phyloP scores from a whole-genome alignment of 23 tunicate species.

The Phallusia fumigata region DNA sequence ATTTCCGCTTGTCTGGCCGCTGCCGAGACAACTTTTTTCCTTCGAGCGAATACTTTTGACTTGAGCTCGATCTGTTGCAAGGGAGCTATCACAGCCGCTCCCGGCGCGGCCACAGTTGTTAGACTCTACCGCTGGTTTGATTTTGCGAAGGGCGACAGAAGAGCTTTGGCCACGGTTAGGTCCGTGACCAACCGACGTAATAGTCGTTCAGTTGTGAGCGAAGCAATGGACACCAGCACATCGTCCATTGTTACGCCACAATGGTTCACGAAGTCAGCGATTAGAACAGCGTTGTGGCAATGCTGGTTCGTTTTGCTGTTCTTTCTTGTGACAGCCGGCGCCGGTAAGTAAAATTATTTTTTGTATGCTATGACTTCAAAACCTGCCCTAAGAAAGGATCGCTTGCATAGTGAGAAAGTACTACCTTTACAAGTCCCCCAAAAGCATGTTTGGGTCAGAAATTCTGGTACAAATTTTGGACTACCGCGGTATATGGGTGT shows the following conservation, averaged over 20 bases:
- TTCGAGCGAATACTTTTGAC: constrained; percentile 22
- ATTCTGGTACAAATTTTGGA: too few species aligned
- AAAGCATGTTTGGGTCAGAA: too few species aligned
- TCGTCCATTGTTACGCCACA: constrained; percentile 98
- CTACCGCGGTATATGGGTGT: not conserved
- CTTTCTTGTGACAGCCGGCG: constrained; percentile 15
- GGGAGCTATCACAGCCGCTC: constrained; percentile 62
- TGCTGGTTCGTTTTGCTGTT: constrained; percentile 52
- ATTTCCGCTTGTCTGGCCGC: constrained; percentile 58
- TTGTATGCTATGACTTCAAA: too few species aligned
- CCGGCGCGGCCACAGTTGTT: constrained; percentile 65
- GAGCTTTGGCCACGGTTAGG: constrained; percentile 40
- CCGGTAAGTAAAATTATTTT: constrained; percentile 19
- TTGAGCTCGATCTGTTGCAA: constrained; percentile 17
- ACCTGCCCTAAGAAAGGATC: too few species aligned
- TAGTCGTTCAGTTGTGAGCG: constrained; percentile 85
- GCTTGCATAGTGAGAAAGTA: too few species aligned
- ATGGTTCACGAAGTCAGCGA: constrained; percentile 55
- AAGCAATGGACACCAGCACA: constrained; percentile 99
- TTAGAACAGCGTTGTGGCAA: constrained; percentile 34
- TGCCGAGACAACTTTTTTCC: constrained; percentile 54
- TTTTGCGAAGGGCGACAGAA: constrained; percentile 25
- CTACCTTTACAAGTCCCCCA: too few species aligned
- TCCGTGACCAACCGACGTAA: constrained; percentile 74
- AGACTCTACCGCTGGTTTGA: constrained; percentile 2